phyloP scores from a whole-genome alignment of 2,113 vertebrate genomes.

The Gasterosteus aculeatus region DNA sequence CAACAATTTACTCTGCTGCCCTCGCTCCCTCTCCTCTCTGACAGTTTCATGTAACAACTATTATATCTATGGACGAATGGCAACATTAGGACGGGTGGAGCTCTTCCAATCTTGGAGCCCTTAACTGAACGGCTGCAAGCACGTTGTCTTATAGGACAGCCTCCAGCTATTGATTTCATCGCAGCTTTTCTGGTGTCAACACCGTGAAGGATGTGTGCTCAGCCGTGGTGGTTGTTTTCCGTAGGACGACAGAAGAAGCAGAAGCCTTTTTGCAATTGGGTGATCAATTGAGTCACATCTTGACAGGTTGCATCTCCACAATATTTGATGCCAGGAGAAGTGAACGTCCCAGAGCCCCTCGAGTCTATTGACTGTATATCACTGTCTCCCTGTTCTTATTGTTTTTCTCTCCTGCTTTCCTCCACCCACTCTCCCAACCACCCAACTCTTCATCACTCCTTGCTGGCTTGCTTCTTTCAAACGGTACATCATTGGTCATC shows the following conservation, averaged over 20 bases:
- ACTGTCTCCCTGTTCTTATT: constrained; percentile 44
- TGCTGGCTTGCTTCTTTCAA: constrained; percentile 14
- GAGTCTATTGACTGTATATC: constrained; percentile 51
- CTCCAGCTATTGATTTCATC: constrained; percentile 70
- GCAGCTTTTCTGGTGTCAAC: constrained; percentile 62
- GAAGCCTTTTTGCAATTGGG: constrained; percentile 40
- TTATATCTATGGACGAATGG: constrained; percentile 47
- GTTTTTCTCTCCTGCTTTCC: constrained; percentile 50
- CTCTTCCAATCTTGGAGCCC: constrained; percentile 39
- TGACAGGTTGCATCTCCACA: constrained; percentile 47
- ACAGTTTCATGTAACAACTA: constrained; percentile 46
- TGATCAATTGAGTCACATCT: constrained; percentile 37
- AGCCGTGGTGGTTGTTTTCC: constrained; percentile 45
- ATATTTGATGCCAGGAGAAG: constrained; percentile 47
- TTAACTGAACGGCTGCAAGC: constrained; percentile 52
- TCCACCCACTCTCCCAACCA: constrained; percentile 3
- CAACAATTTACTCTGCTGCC: constrained; percentile 64
- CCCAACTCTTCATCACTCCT: constrained; percentile 38
- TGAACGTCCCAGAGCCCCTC: constrained; percentile 54
- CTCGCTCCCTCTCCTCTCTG: constrained; percentile 48
- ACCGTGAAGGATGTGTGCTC: constrained; percentile 54
- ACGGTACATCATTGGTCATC: constrained; percentile 5
- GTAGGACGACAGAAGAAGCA: constrained; percentile 31
- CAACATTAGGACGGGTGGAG: constrained; percentile 50
- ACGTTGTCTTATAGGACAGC: constrained; percentile 40